Conservation (phyloP, 2,888 invertebrate genomes). For the Aspidapion aeneum region DNA sequence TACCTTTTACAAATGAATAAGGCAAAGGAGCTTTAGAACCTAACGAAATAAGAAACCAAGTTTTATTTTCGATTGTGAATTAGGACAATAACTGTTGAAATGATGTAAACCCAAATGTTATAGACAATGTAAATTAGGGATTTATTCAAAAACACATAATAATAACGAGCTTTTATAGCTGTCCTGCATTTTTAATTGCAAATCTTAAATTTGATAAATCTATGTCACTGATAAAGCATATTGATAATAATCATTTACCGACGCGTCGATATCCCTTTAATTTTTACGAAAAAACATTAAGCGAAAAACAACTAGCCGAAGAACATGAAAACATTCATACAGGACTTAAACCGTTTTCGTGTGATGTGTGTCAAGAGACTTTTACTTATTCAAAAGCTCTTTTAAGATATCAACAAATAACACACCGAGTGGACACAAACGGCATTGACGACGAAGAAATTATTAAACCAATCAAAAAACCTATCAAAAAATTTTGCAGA, state of each 20-base stretch:
- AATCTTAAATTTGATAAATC: too few species aligned
- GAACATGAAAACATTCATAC: constrained; percentile 56
- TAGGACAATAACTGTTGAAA: too few species aligned
- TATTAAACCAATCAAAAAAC: constrained; percentile 24
- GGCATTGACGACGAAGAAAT: constrained; percentile 45
- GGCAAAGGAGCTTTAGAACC: too few species aligned
- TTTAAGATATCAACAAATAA: constrained; percentile 39
- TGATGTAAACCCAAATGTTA: too few species aligned
- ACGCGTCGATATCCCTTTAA: constrained; percentile 51
- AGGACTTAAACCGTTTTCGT: constrained; percentile 51
- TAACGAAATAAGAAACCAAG: too few species aligned
- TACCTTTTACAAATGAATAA: too few species aligned
- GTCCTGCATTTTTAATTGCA: too few species aligned
- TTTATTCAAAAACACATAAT: too few species aligned
- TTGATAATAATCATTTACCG: constrained; percentile 40
- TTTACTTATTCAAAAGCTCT: constrained; percentile 48
- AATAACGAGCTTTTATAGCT: too few species aligned
- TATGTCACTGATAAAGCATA: constrained; percentile 37
- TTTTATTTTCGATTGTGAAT: too few species aligned
- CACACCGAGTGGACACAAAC: constrained; percentile 38
- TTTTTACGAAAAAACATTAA: constrained; percentile 54
- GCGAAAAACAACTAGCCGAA: constrained; percentile 51
- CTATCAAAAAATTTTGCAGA: too few species aligned
- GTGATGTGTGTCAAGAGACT: constrained; percentile 52
- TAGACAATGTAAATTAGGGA: too few species aligned